phyloP scores from a whole-genome alignment of 2,797 vertebrate genomes.

The Cheirogaleus major region DNA sequence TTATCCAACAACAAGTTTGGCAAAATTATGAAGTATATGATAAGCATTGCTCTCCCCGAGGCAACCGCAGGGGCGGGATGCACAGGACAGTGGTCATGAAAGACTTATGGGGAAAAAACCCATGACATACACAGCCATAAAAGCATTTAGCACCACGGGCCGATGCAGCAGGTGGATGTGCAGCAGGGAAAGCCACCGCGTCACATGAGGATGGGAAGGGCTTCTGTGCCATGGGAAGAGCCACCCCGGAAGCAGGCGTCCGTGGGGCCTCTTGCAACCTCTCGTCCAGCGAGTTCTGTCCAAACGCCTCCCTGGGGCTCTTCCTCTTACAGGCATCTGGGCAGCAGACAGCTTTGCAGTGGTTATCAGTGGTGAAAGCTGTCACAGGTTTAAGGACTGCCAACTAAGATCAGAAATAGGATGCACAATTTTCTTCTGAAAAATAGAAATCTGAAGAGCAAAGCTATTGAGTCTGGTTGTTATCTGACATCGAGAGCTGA shows the following conservation, averaged over 20 bases:
- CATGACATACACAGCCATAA: accelerated
- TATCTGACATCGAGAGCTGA: accelerated
- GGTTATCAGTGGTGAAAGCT: not conserved
- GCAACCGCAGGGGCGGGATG: accelerated
- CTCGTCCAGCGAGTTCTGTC: no score
- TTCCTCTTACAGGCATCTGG: not conserved
- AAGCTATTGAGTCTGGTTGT: not conserved
- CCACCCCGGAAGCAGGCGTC: accelerated
- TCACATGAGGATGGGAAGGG: accelerated
- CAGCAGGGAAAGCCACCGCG: not conserved
- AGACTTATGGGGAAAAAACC: not conserved
- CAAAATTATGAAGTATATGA: not conserved
- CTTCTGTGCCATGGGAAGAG: not conserved
- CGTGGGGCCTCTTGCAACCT: not conserved
- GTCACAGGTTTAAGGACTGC: not conserved
- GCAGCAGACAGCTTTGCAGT: not conserved
- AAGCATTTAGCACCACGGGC: accelerated
- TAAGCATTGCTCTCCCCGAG: not conserved
- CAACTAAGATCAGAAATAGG: not conserved
- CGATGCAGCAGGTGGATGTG: accelerated
- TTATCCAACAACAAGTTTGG: not conserved
- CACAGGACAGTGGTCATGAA: no score
- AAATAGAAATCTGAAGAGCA: not conserved
- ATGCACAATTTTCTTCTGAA: not conserved
- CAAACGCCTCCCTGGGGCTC: not conserved